Percentiles rank a stretch among this genome's conserved stretches.
These are phyloP conservation scores for Falco rusticolus DNA, from an alignment of 2,797 vertebrate species.

Conservation along the genomic window DNA sequence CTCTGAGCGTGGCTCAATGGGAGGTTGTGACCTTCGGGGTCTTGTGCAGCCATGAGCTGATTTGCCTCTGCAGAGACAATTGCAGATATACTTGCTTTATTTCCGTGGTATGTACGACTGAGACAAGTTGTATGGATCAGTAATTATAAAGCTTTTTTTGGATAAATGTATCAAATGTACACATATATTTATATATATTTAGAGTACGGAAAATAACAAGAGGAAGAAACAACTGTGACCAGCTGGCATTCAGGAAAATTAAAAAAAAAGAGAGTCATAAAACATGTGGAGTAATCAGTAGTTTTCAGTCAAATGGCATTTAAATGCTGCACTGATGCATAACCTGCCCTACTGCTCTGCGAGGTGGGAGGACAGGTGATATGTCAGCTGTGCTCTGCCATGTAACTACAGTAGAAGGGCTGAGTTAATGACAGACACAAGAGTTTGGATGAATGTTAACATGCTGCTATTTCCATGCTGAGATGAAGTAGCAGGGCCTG, in stretches of 20 bases:
- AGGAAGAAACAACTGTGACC: neutral
- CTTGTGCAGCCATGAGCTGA: neutral
- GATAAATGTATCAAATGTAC: neutral
- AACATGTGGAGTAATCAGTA: neutral
- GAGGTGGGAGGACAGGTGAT: constrained; percentile 59
- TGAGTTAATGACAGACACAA: constrained; percentile 66
- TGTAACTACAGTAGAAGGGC: constrained; percentile 58
- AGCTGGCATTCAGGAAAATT: constrained; percentile 20
- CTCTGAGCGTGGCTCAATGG: neutral
- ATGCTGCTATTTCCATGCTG: constrained; percentile 63
- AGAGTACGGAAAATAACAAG: neutral
- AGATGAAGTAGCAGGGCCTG: constrained; percentile 66
- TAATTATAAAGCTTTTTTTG: neutral
- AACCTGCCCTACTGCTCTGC: constrained; percentile 29
- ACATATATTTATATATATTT: neutral
- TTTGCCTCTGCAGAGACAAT: constrained; percentile 12
- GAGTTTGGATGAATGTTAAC: constrained; percentile 66
- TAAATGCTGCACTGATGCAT: constrained; percentile 49
- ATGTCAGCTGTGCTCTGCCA: constrained; percentile 45
- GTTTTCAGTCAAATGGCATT: constrained; percentile 44
- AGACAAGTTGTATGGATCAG: neutral
- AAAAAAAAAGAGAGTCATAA: neutral
- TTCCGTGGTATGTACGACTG: neutral
- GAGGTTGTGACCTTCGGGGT: neutral
- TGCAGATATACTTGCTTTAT: neutral